Percentiles rank a stretch among this genome's conserved stretches.
These are phyloP conservation scores for Gerris lacustris DNA, from an alignment of 2,888 invertebrate species.

Conservation along the genomic window DNA sequence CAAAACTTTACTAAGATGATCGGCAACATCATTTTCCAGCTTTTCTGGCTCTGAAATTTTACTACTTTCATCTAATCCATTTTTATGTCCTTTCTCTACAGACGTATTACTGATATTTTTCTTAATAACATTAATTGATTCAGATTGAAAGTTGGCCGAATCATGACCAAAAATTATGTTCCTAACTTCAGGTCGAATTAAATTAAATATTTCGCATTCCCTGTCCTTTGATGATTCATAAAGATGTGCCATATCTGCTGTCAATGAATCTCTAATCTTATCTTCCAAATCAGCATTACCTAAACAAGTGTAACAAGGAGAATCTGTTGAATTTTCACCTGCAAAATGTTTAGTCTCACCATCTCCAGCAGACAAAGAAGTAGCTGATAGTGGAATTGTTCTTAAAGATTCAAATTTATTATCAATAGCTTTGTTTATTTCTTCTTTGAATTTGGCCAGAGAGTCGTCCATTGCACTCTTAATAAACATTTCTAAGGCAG, in stretches of 20 bases:
- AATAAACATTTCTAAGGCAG: neutral
- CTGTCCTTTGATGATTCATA: neutral
- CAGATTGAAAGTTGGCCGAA: neutral
- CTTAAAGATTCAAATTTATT: conserved; percentile 7
- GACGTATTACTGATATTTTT: neutral
- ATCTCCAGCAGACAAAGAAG: neutral
- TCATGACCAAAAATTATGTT: neutral
- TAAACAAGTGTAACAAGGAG: neutral
- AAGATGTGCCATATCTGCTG: too few relatives aligned
- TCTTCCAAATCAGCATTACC: neutral
- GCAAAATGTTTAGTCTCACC: neutral
- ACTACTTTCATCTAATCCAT: neutral
- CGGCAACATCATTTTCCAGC: neutral
- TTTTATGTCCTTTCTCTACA: neutral
- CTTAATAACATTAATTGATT: neutral
- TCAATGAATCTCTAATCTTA: too few relatives aligned
- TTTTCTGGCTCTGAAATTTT: neutral
- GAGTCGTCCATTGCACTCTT: neutral
- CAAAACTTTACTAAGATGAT: neutral
- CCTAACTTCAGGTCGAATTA: neutral
- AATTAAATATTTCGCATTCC: neutral
- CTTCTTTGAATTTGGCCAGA: neutral
- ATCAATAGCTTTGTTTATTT: conserved; percentile 2
- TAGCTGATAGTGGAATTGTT: neutral
- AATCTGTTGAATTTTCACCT: neutral